phyloP scores from a whole-genome alignment of 2,888 invertebrate species.

The Eristalis pertinax region DNA sequence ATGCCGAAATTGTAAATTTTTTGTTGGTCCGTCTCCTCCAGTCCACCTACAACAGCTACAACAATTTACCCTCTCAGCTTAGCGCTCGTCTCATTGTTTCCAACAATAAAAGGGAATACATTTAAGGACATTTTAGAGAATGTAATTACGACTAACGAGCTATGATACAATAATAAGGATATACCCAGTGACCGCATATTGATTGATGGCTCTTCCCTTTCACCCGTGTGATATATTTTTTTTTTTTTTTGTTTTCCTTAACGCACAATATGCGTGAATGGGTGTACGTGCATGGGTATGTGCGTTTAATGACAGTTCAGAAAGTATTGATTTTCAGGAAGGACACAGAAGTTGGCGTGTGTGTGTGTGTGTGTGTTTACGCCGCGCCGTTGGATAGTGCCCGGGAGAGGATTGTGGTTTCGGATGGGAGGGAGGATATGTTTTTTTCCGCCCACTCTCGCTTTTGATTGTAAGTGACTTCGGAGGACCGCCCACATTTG shows the following conservation, averaged over 20 bases:
- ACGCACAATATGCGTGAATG: conserved; percentile 38
- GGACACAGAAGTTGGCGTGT: conserved; percentile 28
- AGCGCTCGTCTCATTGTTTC: background rate
- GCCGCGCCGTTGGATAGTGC: conserved; percentile 2
- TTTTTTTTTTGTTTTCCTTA: conserved; percentile 62
- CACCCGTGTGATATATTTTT: conserved; percentile 62
- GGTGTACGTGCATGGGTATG: conserved; percentile 6
- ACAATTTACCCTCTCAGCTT: background rate
- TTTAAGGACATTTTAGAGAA: conserved; percentile 65
- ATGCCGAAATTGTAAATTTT: conserved; percentile 41
- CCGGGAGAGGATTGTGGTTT: background rate
- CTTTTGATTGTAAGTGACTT: conserved; percentile 52
- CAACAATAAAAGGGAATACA: conserved; percentile 58
- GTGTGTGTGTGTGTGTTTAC: background rate
- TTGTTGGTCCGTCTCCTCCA: background rate
- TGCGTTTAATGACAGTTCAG: conserved; percentile 60
- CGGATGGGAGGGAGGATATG: too few relatives aligned
- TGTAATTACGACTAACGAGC: conserved; percentile 72
- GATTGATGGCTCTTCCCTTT: conserved; percentile 54
- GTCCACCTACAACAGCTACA: background rate
- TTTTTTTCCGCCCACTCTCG: background rate
- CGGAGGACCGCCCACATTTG: conserved; percentile 48
- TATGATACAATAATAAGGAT: conserved; percentile 63
- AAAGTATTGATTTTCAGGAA: conserved; percentile 63
- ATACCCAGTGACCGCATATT: conserved; percentile 32